Percentiles rank a stretch among this genome's conserved stretches.
Conservation (phyloP, 2,797 vertebrate genomes). For the Pangasius sanitwongsei region DNA sequence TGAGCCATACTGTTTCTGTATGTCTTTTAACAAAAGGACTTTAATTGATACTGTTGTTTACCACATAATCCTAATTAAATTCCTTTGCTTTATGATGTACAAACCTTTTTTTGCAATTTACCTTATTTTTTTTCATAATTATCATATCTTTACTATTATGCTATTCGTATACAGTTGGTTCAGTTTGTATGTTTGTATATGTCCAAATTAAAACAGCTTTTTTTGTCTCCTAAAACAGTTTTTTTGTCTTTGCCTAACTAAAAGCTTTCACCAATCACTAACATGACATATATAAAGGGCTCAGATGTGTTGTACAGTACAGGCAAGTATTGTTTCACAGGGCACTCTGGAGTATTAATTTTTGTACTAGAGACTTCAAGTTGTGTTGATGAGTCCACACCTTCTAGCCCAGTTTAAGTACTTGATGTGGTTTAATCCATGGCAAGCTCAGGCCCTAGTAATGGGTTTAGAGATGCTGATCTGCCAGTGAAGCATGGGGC, state of each 20-base stretch:
- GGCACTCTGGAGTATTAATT: neutral
- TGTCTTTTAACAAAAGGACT: constrained; percentile 63
- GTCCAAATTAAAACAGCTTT: neutral
- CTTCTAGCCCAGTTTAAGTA: constrained; percentile 4
- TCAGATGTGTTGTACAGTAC: neutral
- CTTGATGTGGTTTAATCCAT: constrained; percentile 35
- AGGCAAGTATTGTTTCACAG: neutral
- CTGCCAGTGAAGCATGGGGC: constrained; percentile 44
- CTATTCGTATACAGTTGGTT: neutral
- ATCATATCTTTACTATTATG: neutral
- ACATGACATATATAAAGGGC: neutral
- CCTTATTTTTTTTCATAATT: too few species aligned
- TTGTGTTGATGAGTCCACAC: constrained; percentile 4
- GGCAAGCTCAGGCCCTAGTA: constrained; percentile 39
- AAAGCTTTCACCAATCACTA: neutral
- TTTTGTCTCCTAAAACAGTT: neutral
- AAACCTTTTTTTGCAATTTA: neutral
- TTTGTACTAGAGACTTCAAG: neutral
- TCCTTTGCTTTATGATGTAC: neutral
- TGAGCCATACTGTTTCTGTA: constrained; percentile 67
- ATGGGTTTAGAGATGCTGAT: constrained; percentile 51
- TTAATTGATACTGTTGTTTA: constrained; percentile 40
- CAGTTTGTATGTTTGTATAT: neutral
- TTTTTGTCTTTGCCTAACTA: neutral
- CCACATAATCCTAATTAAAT: constrained; percentile 14